Base-by-base conservation (phyloP, 2,797 vertebrate genomes). In the Hoplostethus mediterraneus region DNA sequence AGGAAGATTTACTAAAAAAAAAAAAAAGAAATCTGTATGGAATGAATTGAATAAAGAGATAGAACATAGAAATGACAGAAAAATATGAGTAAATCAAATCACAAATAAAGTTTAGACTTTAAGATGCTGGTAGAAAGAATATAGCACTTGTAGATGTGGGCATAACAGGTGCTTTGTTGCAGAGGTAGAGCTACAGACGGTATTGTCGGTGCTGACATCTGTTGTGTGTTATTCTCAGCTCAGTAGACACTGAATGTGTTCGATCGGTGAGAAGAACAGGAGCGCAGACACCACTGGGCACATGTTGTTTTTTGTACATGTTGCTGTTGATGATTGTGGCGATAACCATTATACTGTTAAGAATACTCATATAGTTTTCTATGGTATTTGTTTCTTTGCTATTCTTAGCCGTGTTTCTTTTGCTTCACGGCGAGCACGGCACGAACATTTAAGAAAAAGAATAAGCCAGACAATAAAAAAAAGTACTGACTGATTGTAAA, bases 61-160 rank as follows among this genome's bases (percentile, higher is more conserved):
- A 58, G 54, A 40, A 58, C 51, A 66, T 40, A 58, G 69, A 76
- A 38, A 60, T 63, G 31, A 70, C 47, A 63, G 52, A 66, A 79
- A 75, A 3, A 63, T 63, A 73, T 67, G 52, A 36, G 51, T 63
- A 66, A 48, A 71, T 80, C 16, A 76, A 44, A 71, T 67, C 53
- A 28, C 51, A 2, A 13, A 33, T 30, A 14, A 36, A 55, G 28
- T 70, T 74, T 52, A 47, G 58, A 67, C 70, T 47, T 67, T 45
- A 30, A 47, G 52, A 70, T 11, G 6, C 53, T 7, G 14, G 2
- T 6, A 55, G 57, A 28, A 38, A 14, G 52, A 86, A 72, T 63
- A 51, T 68, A 70, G 30, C 14, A 58, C 56, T 54, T 68, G 28
- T 70, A 30, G 5, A 45, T 11, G 13, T 13, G 13, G 2, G 28